Evolutionary conservation across 2,797 vertebrate species (phyloP).

Genomic region (Alca torda): DNA sequence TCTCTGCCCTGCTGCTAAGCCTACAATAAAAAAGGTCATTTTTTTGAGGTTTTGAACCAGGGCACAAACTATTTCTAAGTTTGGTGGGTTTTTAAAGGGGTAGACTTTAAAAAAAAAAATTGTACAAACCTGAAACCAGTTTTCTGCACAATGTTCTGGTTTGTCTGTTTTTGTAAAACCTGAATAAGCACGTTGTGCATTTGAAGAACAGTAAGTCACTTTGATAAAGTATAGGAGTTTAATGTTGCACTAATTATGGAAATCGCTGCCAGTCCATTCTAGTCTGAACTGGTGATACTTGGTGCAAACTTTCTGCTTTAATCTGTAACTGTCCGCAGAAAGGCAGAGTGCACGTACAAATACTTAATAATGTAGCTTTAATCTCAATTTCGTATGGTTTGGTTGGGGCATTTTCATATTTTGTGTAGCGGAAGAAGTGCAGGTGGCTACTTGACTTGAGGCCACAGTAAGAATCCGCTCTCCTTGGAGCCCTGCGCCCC

Average conservation of each 20-base stretch:
- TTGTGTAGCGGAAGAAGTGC: not conserved
- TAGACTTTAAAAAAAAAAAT: not conserved
- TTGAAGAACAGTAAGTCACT: conserved; percentile 45
- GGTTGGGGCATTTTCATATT: conserved; percentile 26
- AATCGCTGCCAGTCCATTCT: conserved; percentile 65
- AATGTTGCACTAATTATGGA: conserved; percentile 60
- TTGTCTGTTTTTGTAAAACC: conserved; percentile 51
- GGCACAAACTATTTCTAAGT: not conserved
- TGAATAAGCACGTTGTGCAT: conserved; percentile 17
- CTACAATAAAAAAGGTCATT: not conserved
- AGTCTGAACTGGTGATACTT: conserved; percentile 21
- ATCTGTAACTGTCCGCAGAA: not conserved
- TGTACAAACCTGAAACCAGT: not conserved
- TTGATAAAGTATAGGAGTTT: conserved; percentile 32
- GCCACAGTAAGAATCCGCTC: not conserved
- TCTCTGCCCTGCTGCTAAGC: not conserved
- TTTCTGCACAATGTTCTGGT: conserved; percentile 29
- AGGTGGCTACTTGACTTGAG: conserved; percentile 3
- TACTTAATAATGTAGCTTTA: conserved; percentile 54
- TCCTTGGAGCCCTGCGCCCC: not conserved
- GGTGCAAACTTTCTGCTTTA: conserved; percentile 6
- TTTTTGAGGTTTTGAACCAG: not conserved
- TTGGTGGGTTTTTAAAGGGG: conserved; percentile 21
- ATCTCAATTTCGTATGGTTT: conserved; percentile 18
- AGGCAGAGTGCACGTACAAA: conserved; percentile 1